Conservation (phyloP, 2,113 vertebrate genomes). For the Nycticorax nycticorax region DNA sequence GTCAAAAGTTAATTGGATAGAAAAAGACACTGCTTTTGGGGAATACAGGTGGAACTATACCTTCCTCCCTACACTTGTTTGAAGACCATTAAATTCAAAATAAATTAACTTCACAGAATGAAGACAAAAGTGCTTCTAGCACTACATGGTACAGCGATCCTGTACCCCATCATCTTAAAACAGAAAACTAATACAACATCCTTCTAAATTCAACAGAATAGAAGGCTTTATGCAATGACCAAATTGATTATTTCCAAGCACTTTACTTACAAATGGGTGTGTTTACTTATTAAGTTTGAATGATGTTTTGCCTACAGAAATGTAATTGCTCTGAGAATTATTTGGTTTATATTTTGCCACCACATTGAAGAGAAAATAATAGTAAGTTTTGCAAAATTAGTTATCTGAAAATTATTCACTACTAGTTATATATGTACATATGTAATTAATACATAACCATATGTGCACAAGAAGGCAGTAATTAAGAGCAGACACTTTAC, state of each 20-base stretch:
- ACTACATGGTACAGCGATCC: neutral
- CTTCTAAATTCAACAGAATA: neutral
- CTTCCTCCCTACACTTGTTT: neutral
- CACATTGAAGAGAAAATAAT: neutral
- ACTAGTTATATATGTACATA: neutral
- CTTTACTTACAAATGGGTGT: neutral
- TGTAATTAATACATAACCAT: neutral
- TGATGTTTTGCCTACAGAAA: neutral
- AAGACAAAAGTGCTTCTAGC: neutral
- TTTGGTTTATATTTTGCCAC: neutral
- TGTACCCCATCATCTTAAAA: neutral
- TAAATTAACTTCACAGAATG: neutral
- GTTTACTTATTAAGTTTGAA: neutral
- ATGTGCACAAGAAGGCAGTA: neutral
- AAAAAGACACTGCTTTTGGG: neutral
- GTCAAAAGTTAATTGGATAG: neutral
- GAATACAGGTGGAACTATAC: neutral
- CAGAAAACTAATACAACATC: neutral
- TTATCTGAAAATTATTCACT: neutral
- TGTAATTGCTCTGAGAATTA: neutral
- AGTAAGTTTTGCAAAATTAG: neutral
- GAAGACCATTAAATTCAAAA: neutral
- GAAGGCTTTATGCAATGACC: neutral
- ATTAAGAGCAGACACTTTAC: neutral
- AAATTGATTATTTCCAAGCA: neutral